Base-by-base conservation (phyloP, 2,797 vertebrate species). In the Otolemur crassicaudatus region DNA sequence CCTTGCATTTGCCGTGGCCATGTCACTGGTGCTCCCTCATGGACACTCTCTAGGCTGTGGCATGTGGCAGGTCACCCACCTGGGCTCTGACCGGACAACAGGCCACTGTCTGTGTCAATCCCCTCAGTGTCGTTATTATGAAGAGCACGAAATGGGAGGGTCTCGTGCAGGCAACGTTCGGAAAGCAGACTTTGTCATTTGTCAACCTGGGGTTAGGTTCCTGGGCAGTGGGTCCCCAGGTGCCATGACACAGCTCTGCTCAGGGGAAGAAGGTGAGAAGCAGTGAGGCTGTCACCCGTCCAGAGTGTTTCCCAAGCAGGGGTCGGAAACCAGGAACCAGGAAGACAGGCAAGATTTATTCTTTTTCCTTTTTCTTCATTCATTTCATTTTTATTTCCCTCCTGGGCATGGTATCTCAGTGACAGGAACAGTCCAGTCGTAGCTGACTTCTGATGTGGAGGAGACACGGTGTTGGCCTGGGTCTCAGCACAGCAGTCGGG, bases 261-360 rank as follows among this genome's bases (percentile, higher is more conserved):
- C 77, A 58, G 60, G 70, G 22, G 43, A 46, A 22, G 34, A 34
- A 46, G 84, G 19, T 4, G 16, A 19, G 31, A 25, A 20, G 5
- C 3, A 16, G 2, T 0, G 7, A 46, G 25, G 22, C 17, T 11
- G 2, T 17, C 7, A 1, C 37, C 20, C 4, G 5, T 23, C 7
- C 25, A 20, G 4, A 13, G 1, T 3, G 13, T 1, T 53, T 49
- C 23, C 37, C 84, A 23, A 8, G 5, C 10, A 3, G 7, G 3
- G 2, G 0, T 31, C 40, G 17, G 76, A 87, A 23, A 65, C 31
- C 2, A 63, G 11, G 7, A 34, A 25, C 77, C 73, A n/a, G 46
- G 11, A 67, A 80, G 37, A 29, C 25, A 19, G 13, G 1, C 0
- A 23, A 69, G n/a, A 63, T 31, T 67, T 14, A 34, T 29, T n/a